phyloP scores from a whole-genome alignment of 64 coral and sea anemone species.

The Exaiptasia diaphana region DNA sequence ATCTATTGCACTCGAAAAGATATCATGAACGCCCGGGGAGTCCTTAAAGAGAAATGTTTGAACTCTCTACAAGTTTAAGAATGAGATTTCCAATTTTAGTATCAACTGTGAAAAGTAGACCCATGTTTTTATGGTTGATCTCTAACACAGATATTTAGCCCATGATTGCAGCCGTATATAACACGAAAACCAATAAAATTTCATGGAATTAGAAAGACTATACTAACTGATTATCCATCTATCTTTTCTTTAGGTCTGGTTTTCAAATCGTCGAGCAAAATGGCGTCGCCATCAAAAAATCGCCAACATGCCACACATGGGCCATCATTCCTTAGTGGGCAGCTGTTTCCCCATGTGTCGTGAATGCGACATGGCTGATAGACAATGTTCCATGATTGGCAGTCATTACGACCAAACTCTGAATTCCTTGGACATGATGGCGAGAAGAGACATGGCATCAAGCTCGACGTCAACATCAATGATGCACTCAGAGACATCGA shows the following conservation, averaged over 20 bases:
- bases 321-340: slow-evolving; percentile 71
- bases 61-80: no score
- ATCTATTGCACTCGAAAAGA: no score
- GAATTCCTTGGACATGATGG: slow-evolving; percentile 57
- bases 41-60: no score
- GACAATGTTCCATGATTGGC: slow-evolving; percentile 69
- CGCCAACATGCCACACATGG: slow-evolving; percentile 79
- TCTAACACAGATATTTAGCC: no score
- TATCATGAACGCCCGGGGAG: no score
- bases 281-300: slow-evolving; percentile 98
- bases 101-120: no score
- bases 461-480: slow-evolving; percentile 55
- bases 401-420: slow-evolving; percentile 66
- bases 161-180: no score
- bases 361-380: slow-evolving; percentile 91
- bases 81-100: no score
- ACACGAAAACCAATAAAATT: no score
- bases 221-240: no score
- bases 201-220: no score
- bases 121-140: no score
- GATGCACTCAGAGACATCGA: slow-evolving; percentile 12
- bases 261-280: slow-evolving; percentile 97
- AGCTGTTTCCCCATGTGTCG: slow-evolving; percentile 86
- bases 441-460: slow-evolving; percentile 50
- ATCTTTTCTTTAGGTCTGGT: slow-evolving; percentile 86